Evolutionary conservation across 92 coral and sea anemone species (phyloP), one percentile per base, ranked within the genome.

Genomic region (Phenganax subtilis): DNA sequence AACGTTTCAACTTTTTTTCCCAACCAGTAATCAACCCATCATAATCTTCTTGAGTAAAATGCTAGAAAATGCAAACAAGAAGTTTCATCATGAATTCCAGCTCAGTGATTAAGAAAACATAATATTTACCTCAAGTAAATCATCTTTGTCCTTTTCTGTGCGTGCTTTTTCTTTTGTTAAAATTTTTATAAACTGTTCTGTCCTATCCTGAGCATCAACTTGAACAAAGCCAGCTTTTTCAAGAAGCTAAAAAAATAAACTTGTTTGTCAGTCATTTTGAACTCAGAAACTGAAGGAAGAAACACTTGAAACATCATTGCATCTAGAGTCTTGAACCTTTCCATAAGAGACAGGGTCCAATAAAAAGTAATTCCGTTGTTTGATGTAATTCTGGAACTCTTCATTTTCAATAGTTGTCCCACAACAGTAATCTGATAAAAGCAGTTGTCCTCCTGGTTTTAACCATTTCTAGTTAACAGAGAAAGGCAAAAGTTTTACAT

Each of bases 361-460:
- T 11, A 94, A 81, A 67, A 87, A 83, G 70, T 94, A 94, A 31
- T 88, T 87, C 30, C 98, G 76, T 81, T 94, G 96, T 4, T 88
- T 87, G 37, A 94, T 87, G 71, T 94, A 94, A 20, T 89, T 89
- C 80, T 90, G 88, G 81, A 90, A 91, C 59, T 83, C 75, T 0
- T 90, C 92, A 12, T 93, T 88, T 25, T 84, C 88, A 58, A 90
- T 90, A 17, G 85, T 80, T 10, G 90, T 47, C 27, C 92, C 89
- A 69, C 92, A 84, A 74, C 92, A 88, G 72, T 94, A 94, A 85
- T 94, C 98, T 29, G 97, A 85, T 57, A 94, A 91, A 55, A 94
- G 87, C 71, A 94, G 90, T 74, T 90, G 89, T 1, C 98, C 98
- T n/a, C 91, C 98, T 51, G 98, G 98, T 70, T 91, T 94, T 15